Evolutionary conservation across 2,113 vertebrate genomes (phyloP).

Genomic region (Bathybates hornii): DNA sequence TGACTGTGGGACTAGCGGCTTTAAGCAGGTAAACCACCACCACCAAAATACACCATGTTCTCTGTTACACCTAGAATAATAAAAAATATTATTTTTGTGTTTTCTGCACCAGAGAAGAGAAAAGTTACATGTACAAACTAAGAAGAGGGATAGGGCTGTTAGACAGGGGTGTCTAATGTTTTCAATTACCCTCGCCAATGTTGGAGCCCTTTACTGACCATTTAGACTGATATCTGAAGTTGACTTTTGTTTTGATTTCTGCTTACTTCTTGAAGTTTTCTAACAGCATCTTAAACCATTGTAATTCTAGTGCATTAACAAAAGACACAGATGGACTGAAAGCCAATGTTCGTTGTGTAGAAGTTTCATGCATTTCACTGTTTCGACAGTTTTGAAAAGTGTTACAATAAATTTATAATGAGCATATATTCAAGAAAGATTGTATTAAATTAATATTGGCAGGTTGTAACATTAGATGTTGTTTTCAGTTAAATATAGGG

Average conservation of each 20-base stretch:
- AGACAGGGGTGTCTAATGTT: neutral
- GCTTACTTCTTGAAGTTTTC: neutral
- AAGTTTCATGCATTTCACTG: too few species aligned
- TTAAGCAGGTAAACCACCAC: constrained; percentile 72
- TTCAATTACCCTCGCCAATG: neutral
- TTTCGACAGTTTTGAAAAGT: too few species aligned
- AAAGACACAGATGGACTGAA: neutral
- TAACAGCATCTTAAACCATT: neutral
- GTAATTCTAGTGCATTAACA: neutral
- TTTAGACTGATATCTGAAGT: neutral
- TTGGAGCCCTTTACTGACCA: neutral
- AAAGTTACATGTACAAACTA: neutral
- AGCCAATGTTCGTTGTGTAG: neutral
- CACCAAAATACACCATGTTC: too few species aligned
- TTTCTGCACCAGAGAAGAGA: neutral
- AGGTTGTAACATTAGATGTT: too few species aligned
- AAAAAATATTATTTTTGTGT: neutral
- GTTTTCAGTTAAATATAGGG: too few species aligned
- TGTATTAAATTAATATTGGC: too few species aligned
- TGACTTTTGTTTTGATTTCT: neutral
- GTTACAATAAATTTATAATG: too few species aligned
- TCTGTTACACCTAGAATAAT: neutral
- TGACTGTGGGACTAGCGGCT: constrained; percentile 59
- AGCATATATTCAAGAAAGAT: too few species aligned
- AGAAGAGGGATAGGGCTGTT: neutral